phyloP scores from a whole-genome alignment of 1,140 invertebrate species.

The Drosophila bocqueti region DNA sequence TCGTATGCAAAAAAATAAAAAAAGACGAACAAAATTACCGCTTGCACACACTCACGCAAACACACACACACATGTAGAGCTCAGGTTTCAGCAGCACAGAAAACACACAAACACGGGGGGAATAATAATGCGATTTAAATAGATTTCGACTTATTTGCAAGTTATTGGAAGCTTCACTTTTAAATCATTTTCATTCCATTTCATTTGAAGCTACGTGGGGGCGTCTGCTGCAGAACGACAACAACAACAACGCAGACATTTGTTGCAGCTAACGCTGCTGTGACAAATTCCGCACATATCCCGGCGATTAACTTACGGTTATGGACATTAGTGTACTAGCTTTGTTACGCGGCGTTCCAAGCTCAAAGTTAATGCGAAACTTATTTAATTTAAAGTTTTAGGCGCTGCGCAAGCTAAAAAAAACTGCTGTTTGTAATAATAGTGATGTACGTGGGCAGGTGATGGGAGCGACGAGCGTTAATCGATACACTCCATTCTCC shows the following conservation, averaged over 20 bases:
- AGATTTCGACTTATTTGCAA: slow-evolving; percentile 48
- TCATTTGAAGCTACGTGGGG: slow-evolving; percentile 69
- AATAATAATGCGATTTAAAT: slow-evolving; percentile 40
- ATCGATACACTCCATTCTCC: not conserved
- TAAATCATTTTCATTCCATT: slow-evolving; percentile 33
- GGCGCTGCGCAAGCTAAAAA: slow-evolving; percentile 56
- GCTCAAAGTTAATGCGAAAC: slow-evolving; percentile 49
- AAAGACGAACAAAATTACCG: slow-evolving; percentile 50
- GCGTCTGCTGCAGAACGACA: slow-evolving; percentile 44
- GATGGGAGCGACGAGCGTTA: not conserved
- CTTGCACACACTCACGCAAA: slow-evolving; percentile 39
- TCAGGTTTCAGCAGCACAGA: slow-evolving; percentile 69
- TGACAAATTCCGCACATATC: not conserved
- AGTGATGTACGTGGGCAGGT: slow-evolving; percentile 19
- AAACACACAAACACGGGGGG: slow-evolving; percentile 8
- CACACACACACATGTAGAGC: slow-evolving; percentile 55
- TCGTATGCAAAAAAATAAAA: slow-evolving; percentile 70
- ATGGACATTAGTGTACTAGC: slow-evolving; percentile 79
- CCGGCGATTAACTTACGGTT: slow-evolving; percentile 70
- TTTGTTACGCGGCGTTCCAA: slow-evolving; percentile 65
- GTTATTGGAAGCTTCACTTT: slow-evolving; percentile 45
- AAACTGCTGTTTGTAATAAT: slow-evolving; percentile 75
- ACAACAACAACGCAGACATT: slow-evolving; percentile 26
- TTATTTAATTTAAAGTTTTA: slow-evolving; percentile 52
- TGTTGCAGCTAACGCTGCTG: not conserved